Evolutionary conservation across 2,113 vertebrate genomes (phyloP), one percentile per base, ranked within the genome.

Genomic region (Chaetura pelagica): DNA sequence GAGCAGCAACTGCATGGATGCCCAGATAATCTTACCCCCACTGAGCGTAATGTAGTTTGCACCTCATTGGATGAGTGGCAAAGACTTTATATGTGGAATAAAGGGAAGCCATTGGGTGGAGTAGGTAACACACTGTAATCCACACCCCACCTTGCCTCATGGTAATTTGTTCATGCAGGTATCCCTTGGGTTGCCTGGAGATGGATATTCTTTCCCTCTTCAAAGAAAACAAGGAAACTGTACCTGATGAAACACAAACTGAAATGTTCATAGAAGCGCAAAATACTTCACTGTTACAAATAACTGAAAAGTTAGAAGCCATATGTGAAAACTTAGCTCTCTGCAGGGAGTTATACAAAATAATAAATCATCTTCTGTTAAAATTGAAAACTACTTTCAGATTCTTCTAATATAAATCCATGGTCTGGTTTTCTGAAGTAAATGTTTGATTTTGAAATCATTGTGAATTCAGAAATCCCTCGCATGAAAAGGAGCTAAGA

Each of bases 111-210:
- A 9, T 92, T 59, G 94, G 91, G 93, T 89, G 93, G 92, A 80
- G 94, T 6, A 80, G 46, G 42, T 59, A 71, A 86, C 89, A 30
- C 7, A 16, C 61, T 90, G 73, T 81, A 71, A 94, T 89, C 89
- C 94, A 90, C 90, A 93, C 89, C 90, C 92, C 68, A 87, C 55
- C 49, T 93, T 94, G 64, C 77, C 64, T 78, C 89, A 84, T 27
- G 54, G 42, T 44, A 92, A 81, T 95, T 93, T 92, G 64, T 63
- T 49, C 61, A 40, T 35, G 34, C 35, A 88, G 24, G 42, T 71
- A 44, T 72, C 32, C 72, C 72, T 69, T 23, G 0, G 32, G 62
- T 94, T 94, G 90, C 74, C 67, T 75, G 67, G 71, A 96, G 87
- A 95, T 75, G 69, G 81, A 74, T 66, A 54, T 82, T 94, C 81